Conservation (phyloP, 2,113 vertebrate genomes). For the Eretmochelys imbricata region DNA sequence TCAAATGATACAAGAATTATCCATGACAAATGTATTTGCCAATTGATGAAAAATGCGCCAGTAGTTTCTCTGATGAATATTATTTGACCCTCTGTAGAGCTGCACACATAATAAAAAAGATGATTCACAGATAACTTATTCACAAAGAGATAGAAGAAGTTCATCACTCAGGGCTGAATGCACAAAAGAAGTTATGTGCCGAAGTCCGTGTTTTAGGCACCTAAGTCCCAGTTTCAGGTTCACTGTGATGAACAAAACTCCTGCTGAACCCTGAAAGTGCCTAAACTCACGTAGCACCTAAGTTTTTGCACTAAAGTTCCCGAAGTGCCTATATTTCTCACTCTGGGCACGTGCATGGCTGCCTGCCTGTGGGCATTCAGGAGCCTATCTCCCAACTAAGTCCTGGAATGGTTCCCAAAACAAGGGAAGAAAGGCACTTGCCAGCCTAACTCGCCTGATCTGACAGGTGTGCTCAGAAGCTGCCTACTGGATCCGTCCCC, state of each 20-base stretch:
- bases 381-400: neutral
- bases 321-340: neutral
- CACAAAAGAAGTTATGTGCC: neutral
- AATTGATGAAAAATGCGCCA: neutral
- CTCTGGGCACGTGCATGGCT: neutral
- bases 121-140: neutral
- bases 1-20: neutral
- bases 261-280: neutral
- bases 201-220: neutral
- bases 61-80: neutral
- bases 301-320: neutral
- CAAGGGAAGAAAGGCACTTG: neutral
- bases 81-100: neutral
- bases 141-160: accelerated
- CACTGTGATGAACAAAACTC: neutral
- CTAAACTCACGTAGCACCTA: neutral
- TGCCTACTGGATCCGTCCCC: no score
- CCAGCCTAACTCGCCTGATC: neutral
- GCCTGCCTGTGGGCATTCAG: neutral
- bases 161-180: neutral
- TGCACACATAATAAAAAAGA: neutral
- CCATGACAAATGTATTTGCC: neutral
- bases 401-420: neutral
- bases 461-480: neutral
- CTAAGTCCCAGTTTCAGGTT: neutral